Evolutionary conservation across 2,888 invertebrate species (phyloP).

Genomic region (Calameuta idolon): DNA sequence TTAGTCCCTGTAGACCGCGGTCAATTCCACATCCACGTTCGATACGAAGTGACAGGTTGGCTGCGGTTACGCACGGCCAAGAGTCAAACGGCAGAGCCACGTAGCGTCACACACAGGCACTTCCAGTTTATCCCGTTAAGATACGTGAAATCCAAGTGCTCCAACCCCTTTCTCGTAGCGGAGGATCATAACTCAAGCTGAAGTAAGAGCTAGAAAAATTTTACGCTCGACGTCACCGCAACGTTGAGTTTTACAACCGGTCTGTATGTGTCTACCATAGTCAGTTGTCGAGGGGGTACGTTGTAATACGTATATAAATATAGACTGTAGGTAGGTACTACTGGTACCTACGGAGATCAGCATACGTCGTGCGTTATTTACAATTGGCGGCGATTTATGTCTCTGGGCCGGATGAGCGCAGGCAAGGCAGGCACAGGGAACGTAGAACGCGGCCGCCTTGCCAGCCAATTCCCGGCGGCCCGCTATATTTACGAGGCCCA

Average conservation of each 20-base stretch:
- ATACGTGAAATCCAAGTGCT: slow-evolving; percentile 43
- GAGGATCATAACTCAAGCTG: slow-evolving; percentile 34
- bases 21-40: background rate
- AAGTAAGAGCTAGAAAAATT: slow-evolving; percentile 38
- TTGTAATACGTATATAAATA: background rate
- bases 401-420: slow-evolving; percentile 46
- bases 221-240: slow-evolving; percentile 35
- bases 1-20: background rate
- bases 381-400: slow-evolving; percentile 63
- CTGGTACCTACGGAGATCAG: slow-evolving; percentile 51
- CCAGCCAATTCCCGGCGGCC: slow-evolving; percentile 65
- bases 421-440: slow-evolving; percentile 30
- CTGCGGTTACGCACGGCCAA: background rate
- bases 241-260: slow-evolving; percentile 25
- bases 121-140: slow-evolving; percentile 31
- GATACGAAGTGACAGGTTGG: background rate
- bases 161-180: slow-evolving; percentile 30
- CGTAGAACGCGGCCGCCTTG: slow-evolving; percentile 55
- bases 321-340: slow-evolving; percentile 21
- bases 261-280: background rate
- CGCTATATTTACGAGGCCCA: slow-evolving; percentile 66
- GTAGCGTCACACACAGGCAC: background rate
- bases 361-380: slow-evolving; percentile 64
- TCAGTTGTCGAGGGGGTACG: background rate
- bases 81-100: background rate